These are phyloP conservation scores for Schizotus pectinicornis DNA, from an alignment of 2,888 invertebrate species.

Conservation along the genomic window DNA sequence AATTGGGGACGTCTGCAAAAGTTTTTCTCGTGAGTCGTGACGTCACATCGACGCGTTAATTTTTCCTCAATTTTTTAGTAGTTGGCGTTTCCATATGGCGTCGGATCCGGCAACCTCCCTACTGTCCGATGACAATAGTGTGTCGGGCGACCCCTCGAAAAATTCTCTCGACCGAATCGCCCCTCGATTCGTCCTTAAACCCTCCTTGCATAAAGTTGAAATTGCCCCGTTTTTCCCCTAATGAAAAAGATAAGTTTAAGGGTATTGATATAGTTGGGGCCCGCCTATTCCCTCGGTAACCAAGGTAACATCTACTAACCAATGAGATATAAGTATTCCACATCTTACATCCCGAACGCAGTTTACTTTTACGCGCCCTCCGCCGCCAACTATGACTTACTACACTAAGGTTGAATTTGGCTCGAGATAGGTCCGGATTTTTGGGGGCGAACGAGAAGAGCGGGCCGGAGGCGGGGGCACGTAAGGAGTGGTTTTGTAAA, in stretches of 20 bases:
- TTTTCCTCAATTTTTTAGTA: too few relatives aligned
- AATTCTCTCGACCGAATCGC: too few relatives aligned
- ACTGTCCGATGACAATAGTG: too few relatives aligned
- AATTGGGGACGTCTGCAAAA: too few relatives aligned
- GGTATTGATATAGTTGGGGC: slow-evolving; percentile 43
- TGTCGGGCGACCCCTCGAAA: too few relatives aligned
- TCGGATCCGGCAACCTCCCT: too few relatives aligned
- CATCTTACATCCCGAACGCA: slow-evolving; percentile 53
- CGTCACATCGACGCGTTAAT: too few relatives aligned
- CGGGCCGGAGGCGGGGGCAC: slow-evolving; percentile 32
- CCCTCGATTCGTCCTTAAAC: not conserved
- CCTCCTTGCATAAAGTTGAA: slow-evolving; percentile 4
- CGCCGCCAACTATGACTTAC: slow-evolving; percentile 42
- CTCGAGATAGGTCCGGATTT: slow-evolving; percentile 53
- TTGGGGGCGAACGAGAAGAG: slow-evolving; percentile 39
- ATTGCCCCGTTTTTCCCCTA: slow-evolving; percentile 15
- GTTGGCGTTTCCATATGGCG: too few relatives aligned
- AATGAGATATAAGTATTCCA: slow-evolving; percentile 57
- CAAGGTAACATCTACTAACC: slow-evolving; percentile 55
- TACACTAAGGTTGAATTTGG: slow-evolving; percentile 54
- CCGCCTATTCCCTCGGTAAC: slow-evolving; percentile 50
- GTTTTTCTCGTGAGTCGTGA: too few relatives aligned
- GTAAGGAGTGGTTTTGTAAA: slow-evolving; percentile 47
- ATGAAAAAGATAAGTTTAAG: slow-evolving; percentile 43
- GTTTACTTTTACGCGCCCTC: not conserved